These are phyloP conservation scores for Pemphigus obesinymphae DNA, from an alignment of 1,140 invertebrate species.

Conservation along the genomic window DNA sequence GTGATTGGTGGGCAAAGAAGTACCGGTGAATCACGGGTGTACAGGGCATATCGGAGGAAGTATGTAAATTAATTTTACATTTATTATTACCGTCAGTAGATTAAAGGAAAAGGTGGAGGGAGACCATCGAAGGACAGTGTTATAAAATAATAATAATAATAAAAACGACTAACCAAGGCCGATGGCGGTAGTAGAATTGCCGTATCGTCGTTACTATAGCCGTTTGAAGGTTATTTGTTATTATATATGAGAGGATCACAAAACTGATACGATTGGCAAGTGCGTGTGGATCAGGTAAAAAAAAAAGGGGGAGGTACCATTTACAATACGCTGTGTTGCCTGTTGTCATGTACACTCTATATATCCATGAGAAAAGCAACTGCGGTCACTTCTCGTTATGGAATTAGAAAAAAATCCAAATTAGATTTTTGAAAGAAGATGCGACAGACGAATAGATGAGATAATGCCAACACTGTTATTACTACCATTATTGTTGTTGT, in stretches of 20 bases:
- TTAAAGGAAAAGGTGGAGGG: background rate
- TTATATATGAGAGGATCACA: background rate
- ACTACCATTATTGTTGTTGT: constrained; percentile 1
- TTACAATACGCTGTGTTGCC: background rate
- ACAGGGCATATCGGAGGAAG: background rate
- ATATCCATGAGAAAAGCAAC: constrained; percentile 11
- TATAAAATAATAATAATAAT: constrained; percentile 4
- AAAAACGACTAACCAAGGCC: constrained; percentile 15
- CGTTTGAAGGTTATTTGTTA: constrained; percentile 7
- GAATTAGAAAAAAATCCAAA: background rate
- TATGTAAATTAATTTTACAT: constrained; percentile 29
- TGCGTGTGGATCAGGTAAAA: background rate
- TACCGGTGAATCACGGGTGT: background rate
- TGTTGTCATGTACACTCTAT: background rate
- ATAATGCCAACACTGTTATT: background rate
- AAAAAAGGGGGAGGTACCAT: background rate
- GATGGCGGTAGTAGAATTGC: background rate
- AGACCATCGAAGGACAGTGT: background rate
- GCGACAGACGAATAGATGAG: background rate
- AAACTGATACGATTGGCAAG: constrained; percentile 10
- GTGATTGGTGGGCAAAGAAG: background rate
- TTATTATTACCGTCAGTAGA: background rate
- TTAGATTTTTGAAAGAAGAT: constrained; percentile 22
- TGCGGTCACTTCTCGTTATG: background rate
- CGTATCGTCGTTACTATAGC: background rate